These are phyloP conservation scores for Siniperca obscura DNA, from an alignment of 2,797 vertebrate species.

Conservation along the genomic window DNA sequence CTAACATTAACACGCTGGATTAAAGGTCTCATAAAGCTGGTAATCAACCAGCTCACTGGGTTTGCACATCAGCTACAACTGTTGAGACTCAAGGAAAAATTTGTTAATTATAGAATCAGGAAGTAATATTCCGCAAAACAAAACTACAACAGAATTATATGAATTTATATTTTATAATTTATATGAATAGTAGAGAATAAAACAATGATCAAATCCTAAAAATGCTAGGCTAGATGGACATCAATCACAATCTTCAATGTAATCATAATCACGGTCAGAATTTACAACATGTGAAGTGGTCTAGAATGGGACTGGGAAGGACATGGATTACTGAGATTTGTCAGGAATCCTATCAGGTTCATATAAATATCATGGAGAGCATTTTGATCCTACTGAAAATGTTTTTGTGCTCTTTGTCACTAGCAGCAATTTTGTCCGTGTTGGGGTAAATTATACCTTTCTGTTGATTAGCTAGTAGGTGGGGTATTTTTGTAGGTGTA, in stretches of 20 bases:
- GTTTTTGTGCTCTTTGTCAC: not conserved
- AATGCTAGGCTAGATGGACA: not conserved
- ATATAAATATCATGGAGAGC: not conserved
- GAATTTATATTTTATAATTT: not conserved
- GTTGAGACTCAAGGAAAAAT: not conserved
- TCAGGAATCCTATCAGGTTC: not conserved
- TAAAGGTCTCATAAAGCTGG: not conserved
- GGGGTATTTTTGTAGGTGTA: too few relatives aligned
- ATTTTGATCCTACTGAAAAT: not conserved
- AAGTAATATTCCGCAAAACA: not conserved
- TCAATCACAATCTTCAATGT: not conserved
- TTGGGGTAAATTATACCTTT: not conserved
- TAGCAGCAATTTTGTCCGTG: not conserved
- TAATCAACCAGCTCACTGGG: not conserved
- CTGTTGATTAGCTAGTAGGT: not conserved
- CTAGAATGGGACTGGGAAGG: not conserved
- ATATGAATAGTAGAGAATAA: not conserved
- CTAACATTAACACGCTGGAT: not conserved
- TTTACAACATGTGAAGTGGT: not conserved
- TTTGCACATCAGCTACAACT: not conserved
- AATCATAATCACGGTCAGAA: too few relatives aligned
- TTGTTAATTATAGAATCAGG: not conserved
- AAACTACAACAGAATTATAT: not conserved
- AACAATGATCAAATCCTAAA: not conserved
- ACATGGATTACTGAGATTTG: not conserved